Evolutionary conservation across 2,888 invertebrate species (phyloP), one percentile per base, ranked within the genome.

Genomic region (Clitarchus hookeri): DNA sequence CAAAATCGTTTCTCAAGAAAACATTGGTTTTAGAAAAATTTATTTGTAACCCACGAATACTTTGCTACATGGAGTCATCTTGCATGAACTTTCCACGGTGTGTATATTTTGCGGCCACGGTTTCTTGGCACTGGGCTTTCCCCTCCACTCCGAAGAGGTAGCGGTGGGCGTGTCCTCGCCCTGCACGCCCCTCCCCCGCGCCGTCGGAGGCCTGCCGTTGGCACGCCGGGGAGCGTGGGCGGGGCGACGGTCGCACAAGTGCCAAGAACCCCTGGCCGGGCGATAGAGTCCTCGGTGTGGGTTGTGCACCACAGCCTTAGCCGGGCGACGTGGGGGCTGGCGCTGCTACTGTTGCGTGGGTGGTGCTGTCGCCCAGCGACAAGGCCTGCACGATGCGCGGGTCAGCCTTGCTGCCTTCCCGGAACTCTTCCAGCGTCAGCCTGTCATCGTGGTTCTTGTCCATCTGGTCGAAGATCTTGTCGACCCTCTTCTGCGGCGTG

Each of bases 391-490:
- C 98, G 91, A 99, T 99, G 92, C 98, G 95, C 65, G 99, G 99
- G 92, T 99, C 99, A 86, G 98, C 98, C 93, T 99, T 99, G 92
- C 98, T 98, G 89, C 98, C 98, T 93, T 98, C 98, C 90, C 98
- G 95, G 93, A 98, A 98, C 92, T 99, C 98, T 90, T 99, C 99
- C 89, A 98, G 94, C 83, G 98, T 98, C 89, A 99, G 94, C 90
- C 97, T 95, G 92, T 99, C 98, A 92, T 99, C 99, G 93, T 98
- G 98, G 92, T 99, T 98, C 93, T 97, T 99, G 93, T 99, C 99
- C 98, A 98, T 98, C 91, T 98, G 98, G 92, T 98, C 98, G 93
- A 99, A 99, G 91, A 99, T 99, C 92, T 98, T 98, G 93, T 99
- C 98, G 88, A 99, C 99, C 91, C 98, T 95, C 91, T 98, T 98